Conservation (phyloP, 2,888 invertebrate species). For the Pseudococcus longispinus region DNA sequence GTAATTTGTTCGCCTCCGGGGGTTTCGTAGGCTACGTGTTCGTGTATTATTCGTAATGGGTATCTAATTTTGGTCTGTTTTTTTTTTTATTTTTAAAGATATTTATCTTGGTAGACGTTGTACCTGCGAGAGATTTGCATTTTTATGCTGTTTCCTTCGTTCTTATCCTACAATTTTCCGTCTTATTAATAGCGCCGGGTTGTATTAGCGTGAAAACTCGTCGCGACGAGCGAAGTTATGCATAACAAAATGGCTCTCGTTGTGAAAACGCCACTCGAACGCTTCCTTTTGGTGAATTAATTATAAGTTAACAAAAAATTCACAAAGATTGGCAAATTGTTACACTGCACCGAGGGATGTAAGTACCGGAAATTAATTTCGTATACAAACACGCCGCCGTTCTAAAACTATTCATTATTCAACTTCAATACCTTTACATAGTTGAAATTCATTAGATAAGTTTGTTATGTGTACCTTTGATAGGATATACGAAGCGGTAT, state of each 20-base stretch:
- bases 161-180: neutral
- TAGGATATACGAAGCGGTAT: neutral
- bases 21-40: neutral
- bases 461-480: neutral
- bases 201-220: neutral
- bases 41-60: neutral
- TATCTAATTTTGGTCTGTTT: neutral
- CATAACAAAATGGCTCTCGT: neutral
- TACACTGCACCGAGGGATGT: neutral
- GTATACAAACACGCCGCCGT: neutral
- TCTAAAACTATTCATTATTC: neutral
- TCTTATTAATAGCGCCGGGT: neutral
- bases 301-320: neutral
- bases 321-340: neutral
- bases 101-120: neutral
- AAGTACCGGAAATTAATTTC: neutral
- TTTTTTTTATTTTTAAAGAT: neutral
- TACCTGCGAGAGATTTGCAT: neutral
- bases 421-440: neutral
- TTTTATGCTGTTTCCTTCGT: conserved; percentile 2
- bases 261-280: neutral
- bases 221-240: neutral
- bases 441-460: neutral
- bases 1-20: neutral
- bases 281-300: neutral